Conservation (phyloP, 2,113 vertebrate species). For the Corydoras sp. region DNA sequence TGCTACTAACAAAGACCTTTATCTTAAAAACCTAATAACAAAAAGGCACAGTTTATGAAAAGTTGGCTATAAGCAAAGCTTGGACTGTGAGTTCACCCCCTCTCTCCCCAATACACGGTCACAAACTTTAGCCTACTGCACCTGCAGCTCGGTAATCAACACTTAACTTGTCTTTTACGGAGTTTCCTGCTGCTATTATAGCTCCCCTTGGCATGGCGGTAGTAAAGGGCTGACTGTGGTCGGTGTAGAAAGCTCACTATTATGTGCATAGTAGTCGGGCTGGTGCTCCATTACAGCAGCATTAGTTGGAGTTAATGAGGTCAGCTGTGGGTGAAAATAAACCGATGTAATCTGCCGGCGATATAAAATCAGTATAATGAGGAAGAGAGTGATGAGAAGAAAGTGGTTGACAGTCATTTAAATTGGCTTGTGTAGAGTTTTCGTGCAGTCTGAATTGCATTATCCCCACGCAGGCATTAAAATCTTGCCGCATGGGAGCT, state of each 20-base stretch:
- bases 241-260: too few species aligned
- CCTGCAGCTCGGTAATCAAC: constrained; percentile 11
- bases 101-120: neutral
- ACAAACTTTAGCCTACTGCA: neutral
- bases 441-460: too few species aligned
- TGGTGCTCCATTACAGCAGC: constrained; percentile 6
- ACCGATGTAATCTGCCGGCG: constrained; percentile 12
- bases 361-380: constrained; percentile 27
- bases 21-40: neutral
- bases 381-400: neutral
- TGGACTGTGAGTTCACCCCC: too few species aligned
- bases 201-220: constrained; percentile 1
- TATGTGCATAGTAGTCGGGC: too few species aligned
- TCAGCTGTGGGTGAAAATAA: constrained; percentile 13
- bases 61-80: neutral
- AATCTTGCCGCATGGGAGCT: too few species aligned
- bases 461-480: too few species aligned
- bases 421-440: too few species aligned
- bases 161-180: neutral
- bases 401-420: neutral
- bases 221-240: neutral
- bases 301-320: constrained; percentile 17
- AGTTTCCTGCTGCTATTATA: neutral
- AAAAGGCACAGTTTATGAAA: neutral
- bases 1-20: constrained; percentile 6